Base-by-base conservation (phyloP, 2,888 invertebrate species). In the Drosophila diplacantha region DNA sequence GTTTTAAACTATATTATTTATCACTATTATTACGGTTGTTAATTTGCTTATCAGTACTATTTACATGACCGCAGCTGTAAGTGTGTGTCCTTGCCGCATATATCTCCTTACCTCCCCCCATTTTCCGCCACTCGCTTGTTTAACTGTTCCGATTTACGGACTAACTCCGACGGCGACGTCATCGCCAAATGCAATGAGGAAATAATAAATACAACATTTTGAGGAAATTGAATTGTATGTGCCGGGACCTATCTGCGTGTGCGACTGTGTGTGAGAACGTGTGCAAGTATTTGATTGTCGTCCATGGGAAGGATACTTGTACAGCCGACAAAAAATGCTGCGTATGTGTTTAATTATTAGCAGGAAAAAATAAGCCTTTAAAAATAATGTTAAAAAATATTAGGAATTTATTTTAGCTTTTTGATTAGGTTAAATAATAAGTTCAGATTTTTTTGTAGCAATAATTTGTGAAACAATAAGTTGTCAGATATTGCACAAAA, bases 181-280 rank as follows among this genome's bases (percentile, higher is more conserved):
- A 67, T 64, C 58, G 68, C 54, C 64, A 53, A 75, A 68, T 83
- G 85, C 85, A 83, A 74, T 83, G 78, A 85, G 85, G 82, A 83
- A 85, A 80, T 82, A 83, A 83, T 85, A 83, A 83, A 83, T 83
- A 83, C 76, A 76, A 77, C 77, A 83, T 75, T 61, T 81, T 75
- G 82, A 80, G 80, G 83, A 85, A 85, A 83, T 83, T 83, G 85
- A 85, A 83, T 85, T 78, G 80, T 72, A 71, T 77, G 62, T 74
- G 60, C 80, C 79, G 58, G 56, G 38, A 57, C 26, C 35, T 51
- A 51, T 59, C 26, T 26, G 49, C 24, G 34, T 39, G 41, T 65
- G 35, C 43, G 46, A 41, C 14, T 20, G 43, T 32, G 24, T 38
- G 35, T 63, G 38, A 39, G 41, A 34, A 44, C 52, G 44, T 53